Evolutionary conservation across 2,797 vertebrate genomes (phyloP).

Genomic region (Fringilla coelebs): DNA sequence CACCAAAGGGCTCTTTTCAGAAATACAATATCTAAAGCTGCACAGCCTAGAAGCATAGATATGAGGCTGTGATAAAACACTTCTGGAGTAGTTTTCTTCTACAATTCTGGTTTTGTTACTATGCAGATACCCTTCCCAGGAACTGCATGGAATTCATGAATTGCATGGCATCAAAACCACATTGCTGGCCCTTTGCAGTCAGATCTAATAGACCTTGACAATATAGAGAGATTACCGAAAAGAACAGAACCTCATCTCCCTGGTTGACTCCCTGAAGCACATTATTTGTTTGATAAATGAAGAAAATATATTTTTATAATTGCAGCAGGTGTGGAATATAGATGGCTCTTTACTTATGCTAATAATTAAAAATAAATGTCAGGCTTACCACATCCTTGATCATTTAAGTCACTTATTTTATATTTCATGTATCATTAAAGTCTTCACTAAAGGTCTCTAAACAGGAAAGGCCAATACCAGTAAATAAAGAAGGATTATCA

Average conservation of each 20-base stretch:
- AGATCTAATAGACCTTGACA: background rate
- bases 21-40: background rate
- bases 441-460: constrained; percentile 65
- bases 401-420: constrained; percentile 65
- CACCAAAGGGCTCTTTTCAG: background rate
- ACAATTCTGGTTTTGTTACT: background rate
- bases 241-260: background rate
- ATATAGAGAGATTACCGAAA: background rate
- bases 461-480: constrained; percentile 67
- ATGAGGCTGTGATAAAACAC: background rate
- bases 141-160: background rate
- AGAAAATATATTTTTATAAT: constrained; percentile 52
- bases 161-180: background rate
- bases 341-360: constrained; percentile 60
- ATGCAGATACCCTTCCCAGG: background rate
- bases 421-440: no score
- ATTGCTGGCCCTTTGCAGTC: rapidly evolving
- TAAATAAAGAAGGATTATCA: constrained; percentile 68
- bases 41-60: background rate
- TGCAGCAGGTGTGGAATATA: constrained; percentile 41
- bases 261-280: background rate
- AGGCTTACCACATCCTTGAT: constrained; percentile 44
- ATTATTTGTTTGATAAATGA: constrained; percentile 27
- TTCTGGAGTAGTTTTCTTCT: background rate
- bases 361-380: constrained; percentile 74